Evolutionary conservation across 2,888 invertebrate genomes (phyloP).

Genomic region (Emmelina monodactyla): DNA sequence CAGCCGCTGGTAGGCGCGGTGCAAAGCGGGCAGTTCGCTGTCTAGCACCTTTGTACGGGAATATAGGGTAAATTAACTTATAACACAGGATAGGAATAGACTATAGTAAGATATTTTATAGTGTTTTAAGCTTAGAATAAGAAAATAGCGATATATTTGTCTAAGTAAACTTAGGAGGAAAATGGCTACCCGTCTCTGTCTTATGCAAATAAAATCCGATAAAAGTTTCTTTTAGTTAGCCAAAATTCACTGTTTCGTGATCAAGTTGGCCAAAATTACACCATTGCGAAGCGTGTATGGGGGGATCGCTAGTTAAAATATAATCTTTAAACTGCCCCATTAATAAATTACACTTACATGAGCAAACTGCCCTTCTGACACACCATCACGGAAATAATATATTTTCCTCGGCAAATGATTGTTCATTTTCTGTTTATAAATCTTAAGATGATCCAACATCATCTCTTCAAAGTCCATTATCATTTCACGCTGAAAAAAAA

Average conservation of each 20-base stretch:
- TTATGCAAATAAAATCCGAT: no score
- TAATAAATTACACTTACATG: constrained; percentile 37
- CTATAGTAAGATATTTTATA: no score
- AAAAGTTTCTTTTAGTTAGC: no score
- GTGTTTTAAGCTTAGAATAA: no score
- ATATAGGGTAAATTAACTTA: neutral
- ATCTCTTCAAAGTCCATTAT: constrained; percentile 77
- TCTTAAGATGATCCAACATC: constrained; percentile 68
- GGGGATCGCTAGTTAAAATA: neutral
- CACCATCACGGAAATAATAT: constrained; percentile 85
- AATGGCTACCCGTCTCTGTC: no score
- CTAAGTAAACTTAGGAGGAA: no score
- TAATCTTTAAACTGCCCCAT: neutral
- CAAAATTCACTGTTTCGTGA: neutral
- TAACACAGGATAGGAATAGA: no score
- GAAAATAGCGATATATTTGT: no score
- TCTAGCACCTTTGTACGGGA: constrained; percentile 61
- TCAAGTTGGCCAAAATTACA: neutral
- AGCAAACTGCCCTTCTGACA: constrained; percentile 85
- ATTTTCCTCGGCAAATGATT: constrained; percentile 66
- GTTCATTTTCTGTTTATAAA: constrained; percentile 61
- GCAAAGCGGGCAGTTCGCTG: constrained; percentile 72
- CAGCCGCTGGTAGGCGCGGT: constrained; percentile 64
- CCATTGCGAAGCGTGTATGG: neutral
- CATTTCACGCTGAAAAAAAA: constrained; percentile 67